phyloP scores from a whole-genome alignment of 35 echinoderm and acorn worm genomes.

The Strongylocentrotus purpuratus region DNA sequence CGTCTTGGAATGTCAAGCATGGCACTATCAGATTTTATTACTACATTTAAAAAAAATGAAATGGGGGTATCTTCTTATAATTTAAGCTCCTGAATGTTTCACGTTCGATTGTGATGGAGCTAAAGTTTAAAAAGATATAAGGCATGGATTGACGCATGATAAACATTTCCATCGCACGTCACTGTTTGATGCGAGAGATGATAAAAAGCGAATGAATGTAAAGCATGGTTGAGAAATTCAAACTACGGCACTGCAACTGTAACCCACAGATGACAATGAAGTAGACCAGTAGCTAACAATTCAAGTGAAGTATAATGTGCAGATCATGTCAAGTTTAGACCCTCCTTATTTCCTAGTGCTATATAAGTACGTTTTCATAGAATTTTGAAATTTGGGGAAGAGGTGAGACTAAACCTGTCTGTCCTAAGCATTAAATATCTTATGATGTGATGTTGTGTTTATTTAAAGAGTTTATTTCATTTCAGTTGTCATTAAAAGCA shows the following conservation, averaged over 20 bases:
- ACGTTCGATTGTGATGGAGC: not conserved
- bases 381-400: not conserved
- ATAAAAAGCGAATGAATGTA: not conserved
- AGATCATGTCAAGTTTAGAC: constrained; percentile 10
- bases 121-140: constrained; percentile 14
- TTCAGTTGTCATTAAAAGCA: too few relatives aligned
- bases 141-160: not conserved
- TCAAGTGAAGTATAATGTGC: constrained; percentile 15
- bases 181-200: not conserved
- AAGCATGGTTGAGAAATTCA: constrained; percentile 27
- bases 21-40: not conserved
- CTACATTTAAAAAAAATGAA: not conserved
- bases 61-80: not conserved
- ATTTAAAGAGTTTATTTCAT: too few relatives aligned
- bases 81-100: not conserved
- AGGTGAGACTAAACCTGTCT: not conserved
- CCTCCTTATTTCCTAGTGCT: too few relatives aligned
- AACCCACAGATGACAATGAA: constrained; percentile 17
- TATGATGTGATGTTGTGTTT: too few relatives aligned
- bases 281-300: constrained; percentile 1
- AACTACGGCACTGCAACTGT: constrained; percentile 38
- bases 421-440: not conserved
- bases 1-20: not conserved
- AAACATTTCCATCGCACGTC: not conserved
- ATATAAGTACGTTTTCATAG: too few relatives aligned